Evolutionary conservation across 2,113 vertebrate species (phyloP).

Genomic region (Centropus unirufus): DNA sequence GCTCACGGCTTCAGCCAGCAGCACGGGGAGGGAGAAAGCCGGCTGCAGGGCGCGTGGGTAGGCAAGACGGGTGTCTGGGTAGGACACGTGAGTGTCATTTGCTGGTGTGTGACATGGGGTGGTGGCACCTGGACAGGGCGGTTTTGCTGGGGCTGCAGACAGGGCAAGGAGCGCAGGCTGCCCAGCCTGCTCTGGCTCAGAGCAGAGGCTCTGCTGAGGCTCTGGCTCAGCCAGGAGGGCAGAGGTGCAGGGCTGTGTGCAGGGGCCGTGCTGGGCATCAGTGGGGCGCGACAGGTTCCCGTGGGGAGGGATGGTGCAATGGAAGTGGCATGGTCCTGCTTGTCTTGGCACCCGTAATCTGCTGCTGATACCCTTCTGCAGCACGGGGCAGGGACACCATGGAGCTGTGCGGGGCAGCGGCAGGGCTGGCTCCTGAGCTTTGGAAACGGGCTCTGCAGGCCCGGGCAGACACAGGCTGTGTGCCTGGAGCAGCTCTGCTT

Average conservation of each 20-base stretch:
- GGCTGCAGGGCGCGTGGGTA: background rate
- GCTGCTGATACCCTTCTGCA: background rate
- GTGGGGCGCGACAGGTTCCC: background rate
- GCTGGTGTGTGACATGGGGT: background rate
- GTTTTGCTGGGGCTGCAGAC: background rate
- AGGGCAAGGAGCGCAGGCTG: background rate
- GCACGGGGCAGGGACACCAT: accelerated
- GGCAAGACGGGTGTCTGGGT: background rate
- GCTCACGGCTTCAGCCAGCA: accelerated
- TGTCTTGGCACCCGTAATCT: background rate
- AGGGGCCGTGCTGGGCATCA: background rate
- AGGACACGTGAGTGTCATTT: accelerated
- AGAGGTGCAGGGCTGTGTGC: background rate
- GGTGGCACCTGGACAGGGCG: background rate
- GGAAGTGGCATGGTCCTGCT: background rate
- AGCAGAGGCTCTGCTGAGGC: too few species aligned
- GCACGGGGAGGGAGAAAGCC: background rate
- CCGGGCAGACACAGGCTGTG: background rate
- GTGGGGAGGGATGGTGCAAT: background rate
- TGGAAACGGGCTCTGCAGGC: background rate
- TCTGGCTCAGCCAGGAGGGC: background rate
- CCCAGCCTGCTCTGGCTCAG: accelerated
- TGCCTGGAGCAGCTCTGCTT: background rate
- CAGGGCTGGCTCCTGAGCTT: background rate
- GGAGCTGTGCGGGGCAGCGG: background rate